Evolutionary conservation across 2,888 invertebrate species (phyloP).

Genomic region (Odontothrips loti): DNA sequence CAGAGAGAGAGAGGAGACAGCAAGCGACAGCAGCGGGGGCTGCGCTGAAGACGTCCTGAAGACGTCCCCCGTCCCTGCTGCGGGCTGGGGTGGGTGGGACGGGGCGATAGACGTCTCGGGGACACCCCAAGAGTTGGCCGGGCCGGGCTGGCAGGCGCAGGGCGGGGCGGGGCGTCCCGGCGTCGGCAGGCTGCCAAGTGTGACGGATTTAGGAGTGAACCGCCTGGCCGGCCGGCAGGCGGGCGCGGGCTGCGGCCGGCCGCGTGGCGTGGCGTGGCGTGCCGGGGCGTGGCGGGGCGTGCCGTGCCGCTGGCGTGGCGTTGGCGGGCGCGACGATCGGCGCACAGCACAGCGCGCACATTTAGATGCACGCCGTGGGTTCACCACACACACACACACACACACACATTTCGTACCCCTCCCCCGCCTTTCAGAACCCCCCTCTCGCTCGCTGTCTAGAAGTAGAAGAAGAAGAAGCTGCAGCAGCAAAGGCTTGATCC

Average conservation of each 20-base stretch:
- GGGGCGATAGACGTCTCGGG: too few relatives aligned
- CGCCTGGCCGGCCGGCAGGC: background rate
- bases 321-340: background rate
- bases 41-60: too few relatives aligned
- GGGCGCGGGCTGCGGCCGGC: background rate
- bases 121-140: too few relatives aligned
- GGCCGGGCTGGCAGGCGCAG: too few relatives aligned
- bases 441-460: background rate
- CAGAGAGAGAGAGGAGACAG: too few relatives aligned
- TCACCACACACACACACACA: background rate
- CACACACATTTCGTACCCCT: too few relatives aligned
- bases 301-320: background rate
- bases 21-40: too few relatives aligned
- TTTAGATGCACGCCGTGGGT: background rate
- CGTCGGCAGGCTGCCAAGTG: constrained; percentile 11
- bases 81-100: too few relatives aligned
- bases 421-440: background rate
- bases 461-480: too few relatives aligned
- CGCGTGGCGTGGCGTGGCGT: background rate
- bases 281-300: background rate
- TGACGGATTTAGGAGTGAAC: constrained; percentile 10
- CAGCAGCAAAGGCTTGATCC: too few relatives aligned
- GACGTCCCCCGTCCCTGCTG: too few relatives aligned
- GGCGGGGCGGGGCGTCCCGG: background rate
- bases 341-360: background rate